phyloP scores from a whole-genome alignment of 2,888 invertebrate species.

The Cremastobaeus sp. region DNA sequence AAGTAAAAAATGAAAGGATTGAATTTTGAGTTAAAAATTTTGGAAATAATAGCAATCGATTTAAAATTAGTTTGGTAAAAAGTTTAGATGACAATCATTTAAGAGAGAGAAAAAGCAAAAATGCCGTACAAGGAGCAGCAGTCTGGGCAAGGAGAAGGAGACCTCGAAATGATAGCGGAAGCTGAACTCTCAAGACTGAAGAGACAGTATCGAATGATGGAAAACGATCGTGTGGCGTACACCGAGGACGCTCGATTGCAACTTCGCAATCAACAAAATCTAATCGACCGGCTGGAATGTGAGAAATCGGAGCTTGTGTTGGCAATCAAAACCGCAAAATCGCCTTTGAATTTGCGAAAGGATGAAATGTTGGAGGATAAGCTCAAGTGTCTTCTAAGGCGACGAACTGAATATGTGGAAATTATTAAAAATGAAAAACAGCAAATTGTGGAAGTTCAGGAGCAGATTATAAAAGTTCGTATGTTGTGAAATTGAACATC shows the following conservation, averaged over 20 bases:
- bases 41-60: too few relatives aligned
- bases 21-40: too few relatives aligned
- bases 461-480: constrained; percentile 80
- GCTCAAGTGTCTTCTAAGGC: constrained; percentile 80
- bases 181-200: constrained; percentile 88
- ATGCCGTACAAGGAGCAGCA: constrained; percentile 74
- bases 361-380: constrained; percentile 80
- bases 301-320: constrained; percentile 83
- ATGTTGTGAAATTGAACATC: neutral
- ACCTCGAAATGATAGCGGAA: constrained; percentile 88
- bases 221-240: constrained; percentile 86
- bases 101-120: constrained; percentile 19
- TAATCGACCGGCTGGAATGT: constrained; percentile 81
- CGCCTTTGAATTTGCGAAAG: constrained; percentile 80
- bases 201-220: constrained; percentile 90
- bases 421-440: constrained; percentile 80
- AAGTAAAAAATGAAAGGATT: too few relatives aligned
- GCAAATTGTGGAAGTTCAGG: constrained; percentile 80
- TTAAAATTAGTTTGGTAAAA: too few relatives aligned
- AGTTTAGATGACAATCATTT: too few relatives aligned
- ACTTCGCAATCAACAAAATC: constrained; percentile 82
- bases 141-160: constrained; percentile 82
- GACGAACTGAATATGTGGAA: constrained; percentile 80
- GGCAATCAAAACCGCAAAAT: constrained; percentile 81
- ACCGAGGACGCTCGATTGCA: constrained; percentile 85